Evolutionary conservation across 1,140 invertebrate genomes (phyloP).

Genomic region (Pristionchus pacificus): DNA sequence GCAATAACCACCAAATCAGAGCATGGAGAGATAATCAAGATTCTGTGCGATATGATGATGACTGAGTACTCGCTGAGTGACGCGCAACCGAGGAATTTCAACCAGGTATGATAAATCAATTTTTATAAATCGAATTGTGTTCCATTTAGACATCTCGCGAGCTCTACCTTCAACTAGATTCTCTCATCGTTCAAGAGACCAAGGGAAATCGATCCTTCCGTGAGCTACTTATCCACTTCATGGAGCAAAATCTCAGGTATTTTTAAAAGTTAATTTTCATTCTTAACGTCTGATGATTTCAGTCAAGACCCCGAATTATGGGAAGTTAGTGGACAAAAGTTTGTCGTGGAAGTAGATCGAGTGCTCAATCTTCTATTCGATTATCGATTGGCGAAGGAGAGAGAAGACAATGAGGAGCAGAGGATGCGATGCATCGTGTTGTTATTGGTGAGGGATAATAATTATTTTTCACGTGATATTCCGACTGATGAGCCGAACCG

Average conservation of each 20-base stretch:
- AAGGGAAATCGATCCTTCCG: background rate
- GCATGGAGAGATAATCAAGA: background rate
- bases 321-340: background rate
- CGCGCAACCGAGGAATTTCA: background rate
- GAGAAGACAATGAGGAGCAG: background rate
- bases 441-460: background rate
- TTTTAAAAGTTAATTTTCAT: background rate
- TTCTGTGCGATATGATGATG: background rate
- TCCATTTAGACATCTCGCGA: background rate
- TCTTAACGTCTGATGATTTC: background rate
- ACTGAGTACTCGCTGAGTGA: background rate
- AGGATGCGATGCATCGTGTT: background rate
- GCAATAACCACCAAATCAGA: background rate
- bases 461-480: no score
- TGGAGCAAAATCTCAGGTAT: background rate
- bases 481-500: no score
- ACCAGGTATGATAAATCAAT: background rate
- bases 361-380: background rate
- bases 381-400: background rate
- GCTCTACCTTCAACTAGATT: background rate
- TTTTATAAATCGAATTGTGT: background rate
- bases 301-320: background rate
- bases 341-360: background rate
- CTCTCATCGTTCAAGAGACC: background rate
- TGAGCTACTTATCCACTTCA: background rate